Evolutionary conservation across 2,113 vertebrate genomes (phyloP), one percentile per base, ranked within the genome.

Genomic region (Blennius ocellaris): DNA sequence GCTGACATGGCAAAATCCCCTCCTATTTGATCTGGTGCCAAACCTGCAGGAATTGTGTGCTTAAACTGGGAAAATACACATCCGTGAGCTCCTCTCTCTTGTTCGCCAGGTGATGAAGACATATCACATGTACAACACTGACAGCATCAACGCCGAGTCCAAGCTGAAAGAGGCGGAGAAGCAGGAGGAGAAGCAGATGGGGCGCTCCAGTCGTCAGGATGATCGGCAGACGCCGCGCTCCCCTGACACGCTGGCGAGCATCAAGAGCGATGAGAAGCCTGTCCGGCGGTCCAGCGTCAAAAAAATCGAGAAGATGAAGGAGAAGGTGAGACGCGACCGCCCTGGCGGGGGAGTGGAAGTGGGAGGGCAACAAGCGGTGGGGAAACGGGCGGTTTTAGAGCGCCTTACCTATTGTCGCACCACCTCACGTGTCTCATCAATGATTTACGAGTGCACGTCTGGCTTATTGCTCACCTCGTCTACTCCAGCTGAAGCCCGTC

Each of bases 261-360:
- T 97, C 76, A 96, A 95, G 78, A 93, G 94, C 0, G 98, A 99
- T 11, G 98, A 99, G 68, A 99, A 98, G 0, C 97, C 97, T 0
- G 95, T 98, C 38, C 93, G 98, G 0, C 95, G 98, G 38, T 98
- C 97, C 93, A 99, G 97, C 0, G 98, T 99, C 45, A 97, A 98
- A 41, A 99, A 99, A 87, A 99, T 99, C 0, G 98, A 99, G 89
- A 99, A 99, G 80, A 99, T 99, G 98, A 99, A 99, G 88, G 98
- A 99, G 90, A 99, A 99, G 96, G 98, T 99, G 75, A 84, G 89
- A 1, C 0, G 41, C 14, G 67, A 3, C 2, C 3, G 16, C 1
- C 0, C n/a, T 7, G 38, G 10, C 0, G 21, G 15, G 51, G 55
- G 36, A 39, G n/a, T 41, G 54, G 17, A 4, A 39, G 49, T 7